phyloP scores from a whole-genome alignment of 2,888 invertebrate species.

The Mylabris sibirica region DNA sequence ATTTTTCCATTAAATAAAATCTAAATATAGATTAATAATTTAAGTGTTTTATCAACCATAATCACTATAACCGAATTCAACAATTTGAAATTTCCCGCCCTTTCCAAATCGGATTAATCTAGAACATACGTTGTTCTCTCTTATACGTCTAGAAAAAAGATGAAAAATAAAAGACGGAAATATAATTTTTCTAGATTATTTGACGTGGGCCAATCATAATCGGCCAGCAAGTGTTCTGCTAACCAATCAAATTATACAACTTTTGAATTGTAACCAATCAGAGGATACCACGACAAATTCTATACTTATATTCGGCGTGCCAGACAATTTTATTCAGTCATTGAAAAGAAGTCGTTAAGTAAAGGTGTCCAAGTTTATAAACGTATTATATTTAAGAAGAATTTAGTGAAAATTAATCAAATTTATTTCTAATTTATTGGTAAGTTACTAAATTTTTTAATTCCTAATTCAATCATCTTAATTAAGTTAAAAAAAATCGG shows the following conservation, averaged over 20 bases:
- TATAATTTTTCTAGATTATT: conserved; percentile 17
- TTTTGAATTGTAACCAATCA: conserved; percentile 64
- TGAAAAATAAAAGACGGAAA: background rate
- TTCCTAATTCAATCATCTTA: background rate
- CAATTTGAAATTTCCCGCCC: conserved; percentile 19
- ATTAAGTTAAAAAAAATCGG: background rate
- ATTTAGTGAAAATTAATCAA: conserved; percentile 4
- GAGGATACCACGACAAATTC: conserved; percentile 63
- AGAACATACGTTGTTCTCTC: conserved; percentile 26
- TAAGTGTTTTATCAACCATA: background rate
- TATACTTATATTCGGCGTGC: conserved; percentile 53
- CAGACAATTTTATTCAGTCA: conserved; percentile 38
- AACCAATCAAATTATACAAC: conserved; percentile 61
- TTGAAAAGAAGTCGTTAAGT: background rate
- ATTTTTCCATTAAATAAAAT: conserved; percentile 12
- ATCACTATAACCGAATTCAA: too few species aligned
- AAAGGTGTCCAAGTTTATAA: background rate
- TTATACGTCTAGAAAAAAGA: background rate
- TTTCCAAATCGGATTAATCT: background rate
- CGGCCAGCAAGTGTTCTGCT: conserved; percentile 66
- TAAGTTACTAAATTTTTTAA: background rate
- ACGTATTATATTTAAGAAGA: background rate
- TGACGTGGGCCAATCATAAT: conserved; percentile 74
- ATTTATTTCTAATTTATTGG: background rate
- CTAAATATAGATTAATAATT: background rate